phyloP scores from a whole-genome alignment of 2,888 invertebrate genomes.

The Diarsia dahlii region DNA sequence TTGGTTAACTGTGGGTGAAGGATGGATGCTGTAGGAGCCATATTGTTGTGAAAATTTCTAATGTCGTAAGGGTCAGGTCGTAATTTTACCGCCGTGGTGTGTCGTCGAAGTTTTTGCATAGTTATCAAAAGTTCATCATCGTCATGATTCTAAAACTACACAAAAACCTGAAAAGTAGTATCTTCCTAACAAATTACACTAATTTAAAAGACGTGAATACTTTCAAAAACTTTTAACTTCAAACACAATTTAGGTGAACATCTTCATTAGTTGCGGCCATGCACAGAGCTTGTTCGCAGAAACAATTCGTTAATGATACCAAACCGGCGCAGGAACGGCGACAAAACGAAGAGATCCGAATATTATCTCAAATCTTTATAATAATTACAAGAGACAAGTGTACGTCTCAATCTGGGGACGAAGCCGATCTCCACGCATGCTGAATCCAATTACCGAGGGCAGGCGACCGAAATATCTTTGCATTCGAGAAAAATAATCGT shows the following conservation, averaged over 20 bases:
- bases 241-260: constrained; percentile 37
- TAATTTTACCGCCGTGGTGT: not conserved
- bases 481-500: constrained; percentile 81
- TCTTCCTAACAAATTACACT: constrained; percentile 1
- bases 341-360: constrained; percentile 77
- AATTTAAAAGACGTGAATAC: constrained; percentile 21
- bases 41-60: not conserved
- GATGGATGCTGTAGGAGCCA: too few species aligned
- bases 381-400: constrained; percentile 86
- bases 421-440: constrained; percentile 70
- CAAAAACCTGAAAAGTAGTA: not conserved
- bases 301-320: constrained; percentile 73
- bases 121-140: not conserved
- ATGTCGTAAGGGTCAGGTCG: not conserved
- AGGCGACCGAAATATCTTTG: constrained; percentile 81
- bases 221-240: constrained; percentile 36
- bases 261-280: constrained; percentile 43
- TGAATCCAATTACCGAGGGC: constrained; percentile 84
- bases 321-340: constrained; percentile 60
- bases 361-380: constrained; percentile 88
- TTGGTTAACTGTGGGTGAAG: not conserved
- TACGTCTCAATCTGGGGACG: constrained; percentile 84
- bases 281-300: constrained; percentile 56
- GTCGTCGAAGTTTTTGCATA: not conserved
- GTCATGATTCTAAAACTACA: not conserved